A percentile compares a stretch with the other conserved stretches of the same genome.
Evolutionary conservation across 2,888 invertebrate species (phyloP).

Genomic region (Lasius platythorax): DNA sequence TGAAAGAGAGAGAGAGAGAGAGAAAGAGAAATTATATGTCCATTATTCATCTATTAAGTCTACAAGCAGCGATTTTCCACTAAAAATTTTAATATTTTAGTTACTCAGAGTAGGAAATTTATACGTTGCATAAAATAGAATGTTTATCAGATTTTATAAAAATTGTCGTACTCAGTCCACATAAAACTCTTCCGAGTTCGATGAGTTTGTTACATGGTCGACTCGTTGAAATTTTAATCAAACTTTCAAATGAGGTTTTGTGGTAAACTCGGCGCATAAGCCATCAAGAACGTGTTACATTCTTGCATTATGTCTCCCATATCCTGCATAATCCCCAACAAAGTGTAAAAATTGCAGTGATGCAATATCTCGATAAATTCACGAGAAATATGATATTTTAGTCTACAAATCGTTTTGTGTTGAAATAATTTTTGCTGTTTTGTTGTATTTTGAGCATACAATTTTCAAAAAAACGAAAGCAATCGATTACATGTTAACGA

Average conservation of each 20-base stretch:
- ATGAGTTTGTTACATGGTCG: conserved; percentile 70
- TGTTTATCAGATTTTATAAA: conserved; percentile 64
- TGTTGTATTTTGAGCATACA: conserved; percentile 15
- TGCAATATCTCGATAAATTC: background rate
- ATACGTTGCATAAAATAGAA: conserved; percentile 58
- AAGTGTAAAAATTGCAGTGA: conserved; percentile 26
- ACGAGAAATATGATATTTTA: conserved; percentile 21
- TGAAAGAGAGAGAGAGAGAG: background rate
- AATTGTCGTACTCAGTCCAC: conserved; percentile 64
- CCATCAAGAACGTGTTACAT: conserved; percentile 71
- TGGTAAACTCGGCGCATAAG: conserved; percentile 67
- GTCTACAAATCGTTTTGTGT: background rate
- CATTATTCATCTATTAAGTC: background rate
- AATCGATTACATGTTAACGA: background rate
- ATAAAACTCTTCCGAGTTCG: conserved; percentile 64
- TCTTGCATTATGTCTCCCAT: conserved; percentile 48
- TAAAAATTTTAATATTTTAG: conserved; percentile 8
- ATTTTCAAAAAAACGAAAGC: conserved; percentile 16
- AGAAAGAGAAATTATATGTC: no score
- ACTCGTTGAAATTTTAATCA: conserved; percentile 74
- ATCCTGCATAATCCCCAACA: background rate
- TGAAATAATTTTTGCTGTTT: conserved; percentile 13
- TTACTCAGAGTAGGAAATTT: conserved; percentile 50
- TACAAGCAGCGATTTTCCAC: background rate
- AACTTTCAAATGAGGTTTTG: conserved; percentile 76